Evolutionary conservation across 2,888 invertebrate species (phyloP).

Genomic region (Acleris laterana): DNA sequence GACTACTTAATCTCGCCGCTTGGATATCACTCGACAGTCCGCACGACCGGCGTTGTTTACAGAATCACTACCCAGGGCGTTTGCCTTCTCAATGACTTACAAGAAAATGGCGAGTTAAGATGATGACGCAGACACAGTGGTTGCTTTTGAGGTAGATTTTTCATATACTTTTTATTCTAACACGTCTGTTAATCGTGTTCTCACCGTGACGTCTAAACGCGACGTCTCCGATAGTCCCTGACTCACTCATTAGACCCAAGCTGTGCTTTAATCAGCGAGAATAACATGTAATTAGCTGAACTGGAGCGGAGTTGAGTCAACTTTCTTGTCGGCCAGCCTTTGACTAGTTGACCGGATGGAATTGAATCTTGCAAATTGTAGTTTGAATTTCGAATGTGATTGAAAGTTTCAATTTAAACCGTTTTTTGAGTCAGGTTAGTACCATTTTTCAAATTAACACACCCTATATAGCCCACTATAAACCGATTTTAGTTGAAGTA

Average conservation of each 20-base stretch:
- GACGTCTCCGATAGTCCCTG: conserved; percentile 56
- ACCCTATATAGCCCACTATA: too few relatives aligned
- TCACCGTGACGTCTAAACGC: conserved; percentile 40
- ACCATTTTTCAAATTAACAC: too few relatives aligned
- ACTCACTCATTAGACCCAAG: conserved; percentile 83
- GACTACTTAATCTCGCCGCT: too few relatives aligned
- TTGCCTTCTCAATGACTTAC: too few relatives aligned
- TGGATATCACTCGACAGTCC: too few relatives aligned
- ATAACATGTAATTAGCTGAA: conserved; percentile 80
- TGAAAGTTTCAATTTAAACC: conserved; percentile 37
- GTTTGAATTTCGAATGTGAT: conserved; percentile 34
- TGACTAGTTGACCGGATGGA: conserved; percentile 59
- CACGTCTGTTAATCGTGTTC: conserved; percentile 29
- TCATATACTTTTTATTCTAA: not conserved
- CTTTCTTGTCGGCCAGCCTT: conserved; percentile 63
- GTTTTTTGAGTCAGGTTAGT: not conserved
- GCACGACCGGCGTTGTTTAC: too few relatives aligned
- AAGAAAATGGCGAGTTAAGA: too few relatives aligned
- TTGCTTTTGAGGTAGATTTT: too few relatives aligned
- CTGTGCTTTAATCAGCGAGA: conserved; percentile 83
- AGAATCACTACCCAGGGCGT: too few relatives aligned
- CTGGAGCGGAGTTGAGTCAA: conserved; percentile 58
- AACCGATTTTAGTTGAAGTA: too few relatives aligned
- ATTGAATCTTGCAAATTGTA: conserved; percentile 30
- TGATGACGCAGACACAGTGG: too few relatives aligned